These are phyloP conservation scores for Chiloscyllium punctatum DNA, from an alignment of 2,797 vertebrate species.

Conservation along the genomic window DNA sequence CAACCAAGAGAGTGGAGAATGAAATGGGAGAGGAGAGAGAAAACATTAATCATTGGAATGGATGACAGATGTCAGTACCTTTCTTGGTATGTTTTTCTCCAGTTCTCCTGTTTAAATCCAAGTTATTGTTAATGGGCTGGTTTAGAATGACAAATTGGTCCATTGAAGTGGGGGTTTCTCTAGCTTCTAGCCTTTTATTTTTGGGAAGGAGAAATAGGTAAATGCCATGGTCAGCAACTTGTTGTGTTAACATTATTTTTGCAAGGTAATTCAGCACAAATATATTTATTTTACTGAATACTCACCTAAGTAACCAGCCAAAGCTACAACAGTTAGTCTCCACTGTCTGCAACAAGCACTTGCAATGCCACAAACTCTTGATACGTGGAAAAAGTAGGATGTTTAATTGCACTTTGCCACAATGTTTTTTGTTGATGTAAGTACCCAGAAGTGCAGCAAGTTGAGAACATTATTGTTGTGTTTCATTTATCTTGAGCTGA, in stretches of 20 bases:
- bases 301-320: not conserved
- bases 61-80: not conserved
- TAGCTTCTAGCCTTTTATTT: not conserved
- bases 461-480: not conserved
- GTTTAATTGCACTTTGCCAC: not conserved
- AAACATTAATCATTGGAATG: not conserved
- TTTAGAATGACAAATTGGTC: not conserved
- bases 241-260: not conserved
- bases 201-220: not conserved
- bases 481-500: not conserved
- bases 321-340: not conserved
- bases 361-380: not conserved
- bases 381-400: not conserved
- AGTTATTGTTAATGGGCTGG: not conserved
- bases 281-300: not conserved
- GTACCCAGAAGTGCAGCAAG: not conserved
- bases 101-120: not conserved
- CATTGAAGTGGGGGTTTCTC: not conserved
- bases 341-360: not conserved
- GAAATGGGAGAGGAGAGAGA: not conserved
- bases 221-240: not conserved
- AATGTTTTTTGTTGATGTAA: not conserved
- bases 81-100: not conserved
- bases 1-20: not conserved
- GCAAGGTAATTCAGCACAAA: not conserved